Evolutionary conservation across 2,797 vertebrate genomes (phyloP).

Genomic region (Phrynocephalus guinanensis): DNA sequence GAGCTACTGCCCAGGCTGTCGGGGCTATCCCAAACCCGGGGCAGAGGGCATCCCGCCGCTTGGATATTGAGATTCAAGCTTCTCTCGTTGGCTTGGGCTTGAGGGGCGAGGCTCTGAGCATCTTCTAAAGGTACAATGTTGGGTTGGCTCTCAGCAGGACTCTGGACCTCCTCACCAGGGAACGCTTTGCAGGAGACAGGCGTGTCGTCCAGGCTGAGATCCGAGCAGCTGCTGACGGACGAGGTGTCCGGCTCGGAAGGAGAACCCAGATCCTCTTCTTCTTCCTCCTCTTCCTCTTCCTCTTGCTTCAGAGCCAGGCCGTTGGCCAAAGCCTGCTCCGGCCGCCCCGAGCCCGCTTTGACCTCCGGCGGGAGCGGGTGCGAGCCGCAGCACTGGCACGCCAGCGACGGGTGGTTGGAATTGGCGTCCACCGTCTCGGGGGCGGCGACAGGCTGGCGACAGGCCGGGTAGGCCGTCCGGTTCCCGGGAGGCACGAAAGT

Average conservation of each 20-base stretch:
- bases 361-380: slow-evolving; percentile 76
- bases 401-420: slow-evolving; percentile 91
- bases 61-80: slow-evolving; percentile 61
- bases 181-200: slow-evolving; percentile 77
- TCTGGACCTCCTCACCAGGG: slow-evolving; percentile 60
- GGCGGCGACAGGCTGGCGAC: slow-evolving; percentile 34
- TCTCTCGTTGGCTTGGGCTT: slow-evolving; percentile 13
- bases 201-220: slow-evolving; percentile 89
- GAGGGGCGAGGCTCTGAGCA: fast-evolving
- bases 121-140: slow-evolving; percentile 68
- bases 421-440: slow-evolving; percentile 83
- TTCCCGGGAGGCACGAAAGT: slow-evolving; percentile 47
- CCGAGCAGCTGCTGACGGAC: slow-evolving; percentile 94
- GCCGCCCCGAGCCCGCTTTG: slow-evolving; percentile 82
- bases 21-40: slow-evolving; percentile 73
- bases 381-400: slow-evolving; percentile 89
- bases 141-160: slow-evolving; percentile 58
- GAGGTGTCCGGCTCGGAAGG: slow-evolving; percentile 77
- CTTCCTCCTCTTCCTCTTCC: slow-evolving; percentile 37
- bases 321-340: slow-evolving; percentile 41
- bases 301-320: slow-evolving; percentile 58
- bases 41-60: slow-evolving; percentile 64
- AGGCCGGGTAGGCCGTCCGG: slow-evolving; percentile 34
- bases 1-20: slow-evolving; percentile 75
- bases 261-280: slow-evolving; percentile 66